A percentile compares a stretch with the other conserved stretches of the same genome.
Conservation (phyloP, 2,113 vertebrate genomes). For the Orycteropus afer region DNA sequence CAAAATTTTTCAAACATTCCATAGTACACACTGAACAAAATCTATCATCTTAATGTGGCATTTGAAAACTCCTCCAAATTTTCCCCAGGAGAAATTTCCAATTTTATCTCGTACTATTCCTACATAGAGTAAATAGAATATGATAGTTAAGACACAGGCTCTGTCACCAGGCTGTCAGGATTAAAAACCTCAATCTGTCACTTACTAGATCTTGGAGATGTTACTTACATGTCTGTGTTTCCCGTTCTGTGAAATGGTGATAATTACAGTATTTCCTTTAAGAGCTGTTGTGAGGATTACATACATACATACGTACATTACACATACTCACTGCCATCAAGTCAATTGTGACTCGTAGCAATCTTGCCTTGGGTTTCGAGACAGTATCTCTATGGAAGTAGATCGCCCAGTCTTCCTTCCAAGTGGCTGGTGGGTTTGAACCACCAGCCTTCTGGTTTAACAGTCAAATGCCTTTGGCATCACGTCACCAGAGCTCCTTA, state of each 20-base stretch:
- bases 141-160: not conserved
- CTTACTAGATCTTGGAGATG: not conserved
- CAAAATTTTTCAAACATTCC: not conserved
- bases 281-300: not conserved
- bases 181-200: constrained; percentile 2
- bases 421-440: no score
- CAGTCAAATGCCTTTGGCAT: no score
- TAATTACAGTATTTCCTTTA: not conserved
- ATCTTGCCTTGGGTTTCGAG: no score
- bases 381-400: no score
- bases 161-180: not conserved
- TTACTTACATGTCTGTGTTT: not conserved
- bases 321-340: not conserved
- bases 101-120: not conserved
- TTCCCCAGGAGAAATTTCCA: not conserved
- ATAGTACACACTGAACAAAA: not conserved
- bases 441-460: no score
- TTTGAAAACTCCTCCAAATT: not conserved
- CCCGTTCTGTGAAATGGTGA: not conserved
- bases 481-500: no score
- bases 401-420: no score
- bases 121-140: not conserved
- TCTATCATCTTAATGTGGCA: not conserved
- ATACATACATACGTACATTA: not conserved
- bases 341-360: no score